phyloP scores from a whole-genome alignment of 2,113 vertebrate genomes.

The Festucalex cinctus region DNA sequence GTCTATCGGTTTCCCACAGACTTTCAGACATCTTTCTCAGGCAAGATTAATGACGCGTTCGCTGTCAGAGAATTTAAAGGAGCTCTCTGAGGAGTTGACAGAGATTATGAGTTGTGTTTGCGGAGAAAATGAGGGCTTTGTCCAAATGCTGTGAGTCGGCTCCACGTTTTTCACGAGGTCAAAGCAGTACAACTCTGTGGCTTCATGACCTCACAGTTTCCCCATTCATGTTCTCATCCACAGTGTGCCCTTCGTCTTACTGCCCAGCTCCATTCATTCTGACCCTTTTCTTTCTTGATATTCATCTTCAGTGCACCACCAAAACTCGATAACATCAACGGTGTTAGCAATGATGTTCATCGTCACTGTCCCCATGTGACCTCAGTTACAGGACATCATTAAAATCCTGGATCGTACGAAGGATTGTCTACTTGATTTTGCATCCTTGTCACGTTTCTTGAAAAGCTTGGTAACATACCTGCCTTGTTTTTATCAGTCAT shows the following conservation, averaged over 20 bases:
- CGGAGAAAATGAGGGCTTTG: slow-evolving; percentile 41
- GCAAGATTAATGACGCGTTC: slow-evolving; percentile 53
- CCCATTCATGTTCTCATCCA: not conserved
- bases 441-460: not conserved
- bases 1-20: slow-evolving; percentile 57
- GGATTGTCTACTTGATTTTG: not conserved
- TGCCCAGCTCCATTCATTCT: slow-evolving; percentile 13
- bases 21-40: slow-evolving; percentile 52
- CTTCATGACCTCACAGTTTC: not conserved
- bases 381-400: not conserved
- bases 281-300: slow-evolving; percentile 3
- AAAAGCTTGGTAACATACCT: not conserved
- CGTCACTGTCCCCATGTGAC: not conserved
- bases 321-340: not conserved
- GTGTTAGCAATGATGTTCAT: not conserved
- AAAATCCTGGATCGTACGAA: not conserved
- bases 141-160: slow-evolving; percentile 41
- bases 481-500: not conserved
- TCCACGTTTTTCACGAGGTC: slow-evolving; percentile 12
- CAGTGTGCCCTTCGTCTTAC: slow-evolving; percentile 1
- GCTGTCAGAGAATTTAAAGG: slow-evolving; percentile 46
- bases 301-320: slow-evolving; percentile 24
- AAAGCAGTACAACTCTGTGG: not conserved
- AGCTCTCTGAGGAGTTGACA: slow-evolving; percentile 33
- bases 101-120: slow-evolving; percentile 48